These are phyloP conservation scores for Tapera naevia DNA, from an alignment of 2,797 vertebrate genomes.

Conservation along the genomic window DNA sequence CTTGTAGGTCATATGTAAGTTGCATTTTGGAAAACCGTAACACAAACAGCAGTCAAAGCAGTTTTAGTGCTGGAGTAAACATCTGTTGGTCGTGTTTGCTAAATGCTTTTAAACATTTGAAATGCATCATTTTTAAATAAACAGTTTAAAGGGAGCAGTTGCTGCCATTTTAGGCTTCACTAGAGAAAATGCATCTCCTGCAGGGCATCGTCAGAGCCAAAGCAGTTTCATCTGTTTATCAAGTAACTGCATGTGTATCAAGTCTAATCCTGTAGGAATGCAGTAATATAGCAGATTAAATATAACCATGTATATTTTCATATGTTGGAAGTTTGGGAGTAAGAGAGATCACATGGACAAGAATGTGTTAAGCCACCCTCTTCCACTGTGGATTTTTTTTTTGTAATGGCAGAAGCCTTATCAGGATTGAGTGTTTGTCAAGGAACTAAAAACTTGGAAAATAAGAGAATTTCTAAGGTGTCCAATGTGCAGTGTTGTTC, in stretches of 20 bases:
- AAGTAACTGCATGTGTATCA: neutral
- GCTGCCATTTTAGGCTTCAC: neutral
- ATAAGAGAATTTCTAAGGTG: neutral
- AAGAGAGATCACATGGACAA: neutral
- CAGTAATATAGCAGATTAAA: neutral
- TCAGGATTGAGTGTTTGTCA: neutral
- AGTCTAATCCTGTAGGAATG: neutral
- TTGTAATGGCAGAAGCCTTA: neutral
- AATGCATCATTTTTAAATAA: neutral
- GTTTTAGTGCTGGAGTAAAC: neutral
- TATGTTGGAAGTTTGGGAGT: neutral
- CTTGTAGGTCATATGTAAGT: neutral
- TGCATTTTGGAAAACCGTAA: neutral
- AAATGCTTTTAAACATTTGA: neutral
- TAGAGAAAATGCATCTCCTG: neutral
- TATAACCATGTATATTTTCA: neutral
- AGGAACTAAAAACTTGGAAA: neutral
- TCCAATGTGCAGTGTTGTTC: neutral
- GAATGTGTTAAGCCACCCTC: neutral
- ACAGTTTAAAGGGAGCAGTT: neutral
- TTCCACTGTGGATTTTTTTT: neutral
- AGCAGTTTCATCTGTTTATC: neutral
- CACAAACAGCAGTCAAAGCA: neutral
- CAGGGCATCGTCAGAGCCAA: neutral
- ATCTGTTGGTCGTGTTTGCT: neutral